phyloP scores from a whole-genome alignment of 2,113 vertebrate genomes.

The Notarius quadriscutis region DNA sequence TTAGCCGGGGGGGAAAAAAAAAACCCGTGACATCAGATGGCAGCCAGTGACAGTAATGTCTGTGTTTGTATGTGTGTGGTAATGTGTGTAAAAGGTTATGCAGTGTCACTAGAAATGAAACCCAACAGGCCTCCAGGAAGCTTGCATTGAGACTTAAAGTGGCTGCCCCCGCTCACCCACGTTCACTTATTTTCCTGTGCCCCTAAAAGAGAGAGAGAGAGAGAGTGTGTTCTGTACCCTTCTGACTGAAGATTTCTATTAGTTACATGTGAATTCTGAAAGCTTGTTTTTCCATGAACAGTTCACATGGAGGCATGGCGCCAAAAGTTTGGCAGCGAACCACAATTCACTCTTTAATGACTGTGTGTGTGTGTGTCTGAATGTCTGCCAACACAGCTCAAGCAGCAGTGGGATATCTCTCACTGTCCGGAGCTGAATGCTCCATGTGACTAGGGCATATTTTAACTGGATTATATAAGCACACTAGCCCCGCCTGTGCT shows the following conservation, averaged over 20 bases:
- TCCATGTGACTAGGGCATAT: constrained; percentile 79
- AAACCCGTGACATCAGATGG: background rate
- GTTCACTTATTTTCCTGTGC: constrained; percentile 37
- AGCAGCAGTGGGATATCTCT: constrained; percentile 72
- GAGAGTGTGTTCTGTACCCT: constrained; percentile 54
- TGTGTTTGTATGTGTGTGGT: constrained; percentile 31
- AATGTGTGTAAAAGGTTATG: constrained; percentile 59
- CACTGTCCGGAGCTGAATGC: constrained; percentile 67
- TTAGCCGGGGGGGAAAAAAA: background rate
- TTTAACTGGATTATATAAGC: constrained; percentile 80
- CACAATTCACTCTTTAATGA: constrained; percentile 64
- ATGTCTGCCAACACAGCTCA: constrained; percentile 69
- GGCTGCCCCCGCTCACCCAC: constrained; percentile 53
- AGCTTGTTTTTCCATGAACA: constrained; percentile 62
- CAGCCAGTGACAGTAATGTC: constrained; percentile 5
- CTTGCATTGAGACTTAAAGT: constrained; percentile 65
- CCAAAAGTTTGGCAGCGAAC: constrained; percentile 66
- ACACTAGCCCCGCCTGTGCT: constrained; percentile 67
- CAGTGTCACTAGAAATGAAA: constrained; percentile 59
- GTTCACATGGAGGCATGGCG: constrained; percentile 65
- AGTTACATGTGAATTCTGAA: constrained; percentile 71
- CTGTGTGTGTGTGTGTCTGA: constrained; percentile 57
- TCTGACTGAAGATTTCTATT: constrained; percentile 55
- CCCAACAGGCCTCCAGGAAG: constrained; percentile 36
- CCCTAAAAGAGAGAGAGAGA: constrained; percentile 49